phyloP scores from a whole-genome alignment of 2,113 vertebrate species.

The Pristiophorus japonicus region DNA sequence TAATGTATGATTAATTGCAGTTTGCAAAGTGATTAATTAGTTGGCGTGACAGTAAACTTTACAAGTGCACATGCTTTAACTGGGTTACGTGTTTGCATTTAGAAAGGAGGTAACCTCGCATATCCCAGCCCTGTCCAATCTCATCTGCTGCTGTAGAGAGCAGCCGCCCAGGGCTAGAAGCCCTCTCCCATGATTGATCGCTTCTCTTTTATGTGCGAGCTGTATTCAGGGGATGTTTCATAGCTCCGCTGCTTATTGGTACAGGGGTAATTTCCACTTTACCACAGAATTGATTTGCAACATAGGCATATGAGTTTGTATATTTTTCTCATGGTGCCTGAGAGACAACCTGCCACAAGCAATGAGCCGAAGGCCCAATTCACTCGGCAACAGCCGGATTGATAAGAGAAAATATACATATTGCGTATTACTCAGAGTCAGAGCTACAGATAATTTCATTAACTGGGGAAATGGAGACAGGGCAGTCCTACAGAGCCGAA shows the following conservation, averaged over 20 bases:
- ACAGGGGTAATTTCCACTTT: constrained; percentile 69
- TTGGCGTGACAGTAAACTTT: constrained; percentile 71
- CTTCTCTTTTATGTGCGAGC: constrained; percentile 77
- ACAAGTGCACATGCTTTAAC: constrained; percentile 52
- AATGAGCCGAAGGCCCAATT: constrained; percentile 45
- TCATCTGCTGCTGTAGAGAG: constrained; percentile 70
- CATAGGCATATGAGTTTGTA: constrained; percentile 71
- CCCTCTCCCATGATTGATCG: constrained; percentile 80
- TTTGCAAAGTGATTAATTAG: constrained; percentile 75
- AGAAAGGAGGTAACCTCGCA: constrained; percentile 60
- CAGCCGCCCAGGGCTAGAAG: constrained; percentile 61
- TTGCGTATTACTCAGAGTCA: neutral
- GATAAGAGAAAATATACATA: neutral
- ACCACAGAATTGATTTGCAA: constrained; percentile 79
- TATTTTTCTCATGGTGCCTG: constrained; percentile 68
- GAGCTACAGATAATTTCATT: neutral
- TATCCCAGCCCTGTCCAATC: constrained; percentile 78
- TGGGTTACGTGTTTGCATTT: constrained; percentile 58
- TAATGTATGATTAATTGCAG: constrained; percentile 76
- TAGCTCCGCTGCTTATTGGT: constrained; percentile 59
- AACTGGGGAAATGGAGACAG: neutral
- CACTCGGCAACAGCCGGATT: neutral
- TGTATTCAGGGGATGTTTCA: constrained; percentile 62
- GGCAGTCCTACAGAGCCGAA: neutral
- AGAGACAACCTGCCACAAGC: constrained; percentile 53